Percentiles rank a stretch among this genome's conserved stretches.
Conservation (phyloP, 2,888 invertebrate species). For the Cerastoderma edule region DNA sequence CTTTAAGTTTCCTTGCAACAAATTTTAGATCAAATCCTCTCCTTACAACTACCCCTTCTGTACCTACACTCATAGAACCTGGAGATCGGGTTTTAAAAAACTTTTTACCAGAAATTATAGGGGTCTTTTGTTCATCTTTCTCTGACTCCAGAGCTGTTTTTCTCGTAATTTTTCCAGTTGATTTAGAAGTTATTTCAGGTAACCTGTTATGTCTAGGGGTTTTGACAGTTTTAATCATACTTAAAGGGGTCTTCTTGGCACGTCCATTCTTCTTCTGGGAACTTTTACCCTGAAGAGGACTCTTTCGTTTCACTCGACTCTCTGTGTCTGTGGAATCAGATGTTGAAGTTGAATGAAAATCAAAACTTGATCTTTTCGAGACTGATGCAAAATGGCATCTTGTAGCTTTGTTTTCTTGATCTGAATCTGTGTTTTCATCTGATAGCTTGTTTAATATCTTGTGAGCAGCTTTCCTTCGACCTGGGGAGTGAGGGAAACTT, state of each 20-base stretch:
- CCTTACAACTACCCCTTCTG: constrained; percentile 63
- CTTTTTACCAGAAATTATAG: constrained; percentile 55
- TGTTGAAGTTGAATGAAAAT: constrained; percentile 53
- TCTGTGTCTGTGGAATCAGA: constrained; percentile 50
- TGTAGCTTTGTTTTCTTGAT: constrained; percentile 18
- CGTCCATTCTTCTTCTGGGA: neutral
- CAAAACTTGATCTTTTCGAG: constrained; percentile 35
- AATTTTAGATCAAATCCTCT: constrained; percentile 75
- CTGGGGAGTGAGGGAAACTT: constrained; percentile 64
- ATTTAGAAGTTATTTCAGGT: constrained; percentile 20
- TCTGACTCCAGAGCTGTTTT: neutral
- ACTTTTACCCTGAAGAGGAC: constrained; percentile 33
- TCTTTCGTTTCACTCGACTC: constrained; percentile 6
- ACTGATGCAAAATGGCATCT: neutral
- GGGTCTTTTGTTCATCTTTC: constrained; percentile 27
- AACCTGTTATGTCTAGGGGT: constrained; percentile 24
- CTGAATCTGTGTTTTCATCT: constrained; percentile 53
- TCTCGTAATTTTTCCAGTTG: constrained; percentile 29
- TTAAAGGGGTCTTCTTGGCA: constrained; percentile 36
- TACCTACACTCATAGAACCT: constrained; percentile 58
- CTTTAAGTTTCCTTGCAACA: constrained; percentile 52
- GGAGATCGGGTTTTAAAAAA: constrained; percentile 74
- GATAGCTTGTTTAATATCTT: constrained; percentile 52
- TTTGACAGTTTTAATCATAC: constrained; percentile 23
- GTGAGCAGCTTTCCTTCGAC: constrained; percentile 54